A percentile compares a stretch with the other conserved stretches of the same genome.
Conservation (phyloP, 2,888 invertebrate genomes). For the Athripsodes cinereus region DNA sequence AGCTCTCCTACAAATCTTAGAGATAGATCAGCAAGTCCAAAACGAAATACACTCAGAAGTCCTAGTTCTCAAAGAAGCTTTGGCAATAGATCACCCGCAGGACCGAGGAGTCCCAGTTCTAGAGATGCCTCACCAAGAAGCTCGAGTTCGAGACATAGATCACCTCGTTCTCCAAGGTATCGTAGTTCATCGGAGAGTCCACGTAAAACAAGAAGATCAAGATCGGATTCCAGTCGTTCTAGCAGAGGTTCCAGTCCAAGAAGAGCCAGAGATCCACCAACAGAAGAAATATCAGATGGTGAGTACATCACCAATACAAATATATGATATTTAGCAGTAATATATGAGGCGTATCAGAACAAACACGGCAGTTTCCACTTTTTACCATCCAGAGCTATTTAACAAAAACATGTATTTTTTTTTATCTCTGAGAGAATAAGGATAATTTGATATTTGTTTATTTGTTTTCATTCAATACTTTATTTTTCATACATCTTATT, state of each 20-base stretch:
- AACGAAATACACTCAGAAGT: not conserved
- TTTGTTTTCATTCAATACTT: too few species aligned
- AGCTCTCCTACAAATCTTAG: not conserved
- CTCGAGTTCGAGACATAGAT: not conserved
- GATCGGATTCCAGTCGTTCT: constrained; percentile 45
- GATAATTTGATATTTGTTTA: too few species aligned
- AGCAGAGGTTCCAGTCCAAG: constrained; percentile 42
- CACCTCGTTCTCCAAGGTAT: not conserved
- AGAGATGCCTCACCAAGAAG: not conserved
- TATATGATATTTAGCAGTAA: too few species aligned
- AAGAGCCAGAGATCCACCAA: constrained; percentile 45
- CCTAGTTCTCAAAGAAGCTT: not conserved
- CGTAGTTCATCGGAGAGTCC: not conserved
- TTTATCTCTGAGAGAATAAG: too few species aligned
- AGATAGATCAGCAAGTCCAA: not conserved
- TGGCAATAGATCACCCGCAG: not conserved
- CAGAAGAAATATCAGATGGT: constrained; percentile 63
- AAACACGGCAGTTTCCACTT: too few species aligned
- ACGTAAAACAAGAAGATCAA: not conserved
- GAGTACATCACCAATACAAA: constrained; percentile 23
- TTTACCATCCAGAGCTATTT: not conserved
- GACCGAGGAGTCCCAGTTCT: not conserved
- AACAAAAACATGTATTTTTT: not conserved
- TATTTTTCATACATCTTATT: too few species aligned
- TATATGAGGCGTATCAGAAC: too few species aligned